A percentile compares a stretch with the other conserved stretches of the same genome.
phyloP scores from a whole-genome alignment of 2,113 vertebrate genomes.

The Phoenicopterus ruber region DNA sequence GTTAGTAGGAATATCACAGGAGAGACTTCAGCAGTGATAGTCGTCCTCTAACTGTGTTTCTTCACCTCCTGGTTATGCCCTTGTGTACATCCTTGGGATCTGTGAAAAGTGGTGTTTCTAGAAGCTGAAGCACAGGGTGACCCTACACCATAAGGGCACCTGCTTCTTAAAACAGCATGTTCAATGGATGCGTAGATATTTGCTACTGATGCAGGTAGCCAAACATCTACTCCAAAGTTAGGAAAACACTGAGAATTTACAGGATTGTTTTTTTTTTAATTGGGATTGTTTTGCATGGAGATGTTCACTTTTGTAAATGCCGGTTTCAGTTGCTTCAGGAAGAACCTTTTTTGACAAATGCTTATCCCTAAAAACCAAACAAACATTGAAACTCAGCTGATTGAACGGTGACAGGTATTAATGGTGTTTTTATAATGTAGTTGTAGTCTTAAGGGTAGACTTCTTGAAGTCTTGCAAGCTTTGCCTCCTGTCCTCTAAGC shows the following conservation, averaged over 20 bases:
- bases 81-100: neutral
- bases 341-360: neutral
- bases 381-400: neutral
- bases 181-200: neutral
- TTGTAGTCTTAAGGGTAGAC: neutral
- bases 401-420: neutral
- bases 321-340: neutral
- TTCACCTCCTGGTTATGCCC: neutral
- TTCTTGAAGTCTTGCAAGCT: neutral
- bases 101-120: neutral
- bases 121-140: neutral
- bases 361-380: neutral
- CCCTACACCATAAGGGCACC: neutral
- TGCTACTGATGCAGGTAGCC: neutral
- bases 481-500: neutral
- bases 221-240: neutral
- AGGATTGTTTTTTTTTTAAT: neutral
- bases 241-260: neutral
- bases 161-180: rapidly evolving
- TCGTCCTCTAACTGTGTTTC: neutral
- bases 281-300: neutral
- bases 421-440: neutral
- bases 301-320: neutral
- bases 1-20: neutral
- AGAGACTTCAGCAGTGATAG: neutral